Conservation (phyloP, 2,888 invertebrate genomes). For the Phanerotoma sp. region DNA sequence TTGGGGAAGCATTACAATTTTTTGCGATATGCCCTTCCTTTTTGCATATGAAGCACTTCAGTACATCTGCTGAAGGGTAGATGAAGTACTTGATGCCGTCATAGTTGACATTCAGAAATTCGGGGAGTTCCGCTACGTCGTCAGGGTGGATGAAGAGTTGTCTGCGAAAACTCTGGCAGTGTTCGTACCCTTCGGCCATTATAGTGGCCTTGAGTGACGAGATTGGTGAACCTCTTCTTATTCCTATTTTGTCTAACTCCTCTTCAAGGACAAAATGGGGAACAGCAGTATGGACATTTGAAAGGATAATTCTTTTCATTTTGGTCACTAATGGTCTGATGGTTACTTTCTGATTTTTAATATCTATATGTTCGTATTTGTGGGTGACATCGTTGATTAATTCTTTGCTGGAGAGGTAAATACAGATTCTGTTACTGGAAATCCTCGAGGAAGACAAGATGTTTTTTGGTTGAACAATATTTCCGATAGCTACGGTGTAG, state of each 20-base stretch:
- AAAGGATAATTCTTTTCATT: conserved; percentile 26
- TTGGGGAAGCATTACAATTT: background rate
- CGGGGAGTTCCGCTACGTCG: background rate
- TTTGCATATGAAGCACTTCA: conserved; percentile 32
- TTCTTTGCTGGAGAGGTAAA: background rate
- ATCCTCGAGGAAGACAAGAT: too few relatives aligned
- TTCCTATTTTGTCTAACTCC: conserved; percentile 31
- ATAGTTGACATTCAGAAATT: background rate
- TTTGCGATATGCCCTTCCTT: conserved; percentile 27
- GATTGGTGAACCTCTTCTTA: conserved; percentile 22
- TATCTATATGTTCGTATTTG: conserved; percentile 21
- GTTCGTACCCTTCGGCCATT: conserved; percentile 29
- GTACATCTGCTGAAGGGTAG: conserved; percentile 26
- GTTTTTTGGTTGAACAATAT: too few relatives aligned
- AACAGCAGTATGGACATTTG: conserved; percentile 35
- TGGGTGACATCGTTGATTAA: conserved; percentile 9
- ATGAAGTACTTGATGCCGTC: conserved; percentile 26
- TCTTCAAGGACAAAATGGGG: conserved; percentile 12
- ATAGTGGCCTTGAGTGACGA: conserved; percentile 31
- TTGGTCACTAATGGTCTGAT: conserved; percentile 31
- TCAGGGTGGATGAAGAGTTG: conserved; percentile 31
- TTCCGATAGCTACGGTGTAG: too few relatives aligned
- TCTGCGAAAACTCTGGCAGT: conserved; percentile 32
- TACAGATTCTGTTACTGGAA: background rate
- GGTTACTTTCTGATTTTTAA: conserved; percentile 12